Evolutionary conservation across 2,113 vertebrate genomes (phyloP).

Genomic region (Alligator mississippiensis): DNA sequence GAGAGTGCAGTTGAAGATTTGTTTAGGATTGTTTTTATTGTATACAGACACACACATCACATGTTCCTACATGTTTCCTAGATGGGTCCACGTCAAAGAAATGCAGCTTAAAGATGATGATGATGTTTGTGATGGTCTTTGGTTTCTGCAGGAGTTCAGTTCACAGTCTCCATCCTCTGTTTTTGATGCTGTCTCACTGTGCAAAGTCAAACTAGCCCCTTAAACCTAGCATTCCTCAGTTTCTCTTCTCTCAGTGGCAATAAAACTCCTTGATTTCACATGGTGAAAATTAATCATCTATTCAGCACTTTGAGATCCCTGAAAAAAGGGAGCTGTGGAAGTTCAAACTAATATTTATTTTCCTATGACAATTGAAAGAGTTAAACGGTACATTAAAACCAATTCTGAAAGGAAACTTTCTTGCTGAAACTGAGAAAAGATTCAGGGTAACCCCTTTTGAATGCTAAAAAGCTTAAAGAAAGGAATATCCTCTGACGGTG

Average conservation of each 20-base stretch:
- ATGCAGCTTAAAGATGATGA: rapidly evolving
- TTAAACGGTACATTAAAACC: rapidly evolving
- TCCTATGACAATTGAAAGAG: neutral
- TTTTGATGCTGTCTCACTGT: neutral
- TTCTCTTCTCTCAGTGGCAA: neutral
- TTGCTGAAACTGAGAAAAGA: neutral
- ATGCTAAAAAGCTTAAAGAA: neutral
- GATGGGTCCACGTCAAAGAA: neutral
- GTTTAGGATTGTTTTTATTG: rapidly evolving
- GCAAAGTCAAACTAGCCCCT: neutral
- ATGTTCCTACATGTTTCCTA: neutral
- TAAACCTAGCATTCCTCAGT: neutral
- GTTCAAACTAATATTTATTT: neutral
- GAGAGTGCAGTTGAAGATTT: neutral
- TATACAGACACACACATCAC: no score
- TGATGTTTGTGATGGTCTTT: neutral
- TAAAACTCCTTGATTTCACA: rapidly evolving
- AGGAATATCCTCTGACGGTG: neutral
- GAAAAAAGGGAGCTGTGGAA: no score
- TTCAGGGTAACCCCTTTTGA: neutral
- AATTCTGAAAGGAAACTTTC: neutral
- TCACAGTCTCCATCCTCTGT: neutral
- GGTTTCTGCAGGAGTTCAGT: neutral
- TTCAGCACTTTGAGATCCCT: rapidly evolving
- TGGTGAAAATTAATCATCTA: neutral